Percentiles rank a stretch among this genome's conserved stretches.
Evolutionary conservation across 2,113 vertebrate species (phyloP).

Genomic region (Pseudolaguvia tuberculata): DNA sequence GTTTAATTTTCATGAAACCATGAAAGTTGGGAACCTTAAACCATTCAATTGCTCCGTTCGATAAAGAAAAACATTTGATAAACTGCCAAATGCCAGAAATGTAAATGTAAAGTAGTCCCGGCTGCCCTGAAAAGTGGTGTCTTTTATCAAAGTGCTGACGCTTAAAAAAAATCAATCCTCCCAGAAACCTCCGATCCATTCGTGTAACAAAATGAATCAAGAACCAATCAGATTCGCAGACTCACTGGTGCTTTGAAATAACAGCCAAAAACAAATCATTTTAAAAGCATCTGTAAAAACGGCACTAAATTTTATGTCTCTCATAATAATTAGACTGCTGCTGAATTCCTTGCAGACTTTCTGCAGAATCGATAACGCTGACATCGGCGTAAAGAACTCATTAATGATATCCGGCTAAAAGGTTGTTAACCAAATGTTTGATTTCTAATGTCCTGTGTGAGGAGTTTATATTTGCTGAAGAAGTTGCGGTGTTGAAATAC

Average conservation of each 20-base stretch:
- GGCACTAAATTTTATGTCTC: not conserved
- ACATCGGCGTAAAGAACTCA: slow-evolving; percentile 9
- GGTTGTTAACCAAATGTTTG: slow-evolving; percentile 12
- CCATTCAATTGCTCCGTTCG: too few relatives aligned
- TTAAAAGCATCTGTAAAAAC: not conserved
- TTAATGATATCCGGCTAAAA: slow-evolving; percentile 6
- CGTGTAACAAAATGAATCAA: not conserved
- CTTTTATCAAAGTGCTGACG: not conserved
- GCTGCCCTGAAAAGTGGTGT: not conserved
- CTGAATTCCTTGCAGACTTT: slow-evolving; percentile 15
- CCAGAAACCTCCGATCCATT: not conserved
- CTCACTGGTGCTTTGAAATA: not conserved
- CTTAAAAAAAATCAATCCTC: not conserved
- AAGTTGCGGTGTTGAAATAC: not conserved
- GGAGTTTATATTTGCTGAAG: not conserved
- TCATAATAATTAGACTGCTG: slow-evolving; percentile 44
- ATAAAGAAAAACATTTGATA: not conserved
- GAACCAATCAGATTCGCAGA: not conserved
- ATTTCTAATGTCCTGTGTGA: not conserved
- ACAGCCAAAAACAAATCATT: not conserved
- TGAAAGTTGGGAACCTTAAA: too few relatives aligned
- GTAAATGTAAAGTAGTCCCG: not conserved
- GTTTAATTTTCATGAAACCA: too few relatives aligned
- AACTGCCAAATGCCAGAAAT: not conserved
- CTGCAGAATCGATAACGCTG: not conserved